These are phyloP conservation scores for Meles meles DNA, from an alignment of 2,113 vertebrate genomes.

Conservation along the genomic window DNA sequence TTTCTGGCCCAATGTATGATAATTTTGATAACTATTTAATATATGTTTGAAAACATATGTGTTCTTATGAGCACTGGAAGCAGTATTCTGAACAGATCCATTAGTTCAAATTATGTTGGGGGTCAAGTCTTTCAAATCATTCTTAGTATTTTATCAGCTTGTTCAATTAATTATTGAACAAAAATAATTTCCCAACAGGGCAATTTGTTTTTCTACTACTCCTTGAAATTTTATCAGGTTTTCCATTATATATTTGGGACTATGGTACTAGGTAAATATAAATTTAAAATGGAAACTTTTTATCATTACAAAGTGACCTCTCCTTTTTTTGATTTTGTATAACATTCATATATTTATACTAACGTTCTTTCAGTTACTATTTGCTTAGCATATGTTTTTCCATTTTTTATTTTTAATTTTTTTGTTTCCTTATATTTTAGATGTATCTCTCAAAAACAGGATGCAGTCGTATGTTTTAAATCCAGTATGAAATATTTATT, in stretches of 20 bases:
- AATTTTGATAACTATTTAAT: neutral
- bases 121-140: neutral
- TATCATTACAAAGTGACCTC: neutral
- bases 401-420: neutral
- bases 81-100: neutral
- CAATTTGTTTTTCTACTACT: neutral
- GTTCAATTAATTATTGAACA: neutral
- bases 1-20: neutral
- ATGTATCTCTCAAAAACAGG: neutral
- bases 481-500: neutral
- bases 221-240: neutral
- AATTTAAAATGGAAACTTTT: conserved; percentile 25
- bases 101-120: neutral
- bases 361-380: neutral
- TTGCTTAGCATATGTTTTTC: neutral
- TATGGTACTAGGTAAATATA: neutral
- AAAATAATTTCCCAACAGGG: neutral
- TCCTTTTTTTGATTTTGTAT: neutral
- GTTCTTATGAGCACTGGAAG: neutral
- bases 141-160: neutral
- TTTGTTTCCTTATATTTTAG: neutral
- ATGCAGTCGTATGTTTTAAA: neutral
- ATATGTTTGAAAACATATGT: neutral
- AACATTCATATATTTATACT: neutral
- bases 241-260: neutral